Conservation (phyloP, 2,113 vertebrate genomes). For the Cyanoramphus novaezelandiae region DNA sequence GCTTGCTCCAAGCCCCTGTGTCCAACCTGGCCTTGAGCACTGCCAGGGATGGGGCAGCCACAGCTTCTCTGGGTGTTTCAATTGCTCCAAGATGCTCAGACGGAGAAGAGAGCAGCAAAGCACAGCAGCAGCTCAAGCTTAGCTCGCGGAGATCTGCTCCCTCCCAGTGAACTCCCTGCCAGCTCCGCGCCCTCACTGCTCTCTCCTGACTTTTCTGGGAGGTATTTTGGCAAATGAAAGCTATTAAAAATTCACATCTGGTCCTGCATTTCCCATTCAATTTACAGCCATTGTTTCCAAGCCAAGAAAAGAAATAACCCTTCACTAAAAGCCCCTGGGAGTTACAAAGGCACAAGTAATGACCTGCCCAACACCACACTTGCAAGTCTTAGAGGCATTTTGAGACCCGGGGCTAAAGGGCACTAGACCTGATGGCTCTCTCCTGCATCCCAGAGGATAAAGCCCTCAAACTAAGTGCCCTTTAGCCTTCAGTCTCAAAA, state of each 20-base stretch:
- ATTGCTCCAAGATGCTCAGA: neutral
- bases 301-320: neutral
- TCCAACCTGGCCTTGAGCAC: neutral
- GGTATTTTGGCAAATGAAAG: neutral
- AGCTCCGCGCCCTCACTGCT: rapidly evolving
- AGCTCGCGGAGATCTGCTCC: neutral
- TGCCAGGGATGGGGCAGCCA: neutral
- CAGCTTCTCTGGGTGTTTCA: neutral
- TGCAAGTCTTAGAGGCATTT: neutral
- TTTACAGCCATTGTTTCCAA: neutral
- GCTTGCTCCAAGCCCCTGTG: neutral
- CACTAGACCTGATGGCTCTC: neutral
- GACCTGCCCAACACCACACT: neutral
- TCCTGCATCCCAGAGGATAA: neutral
- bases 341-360: neutral
- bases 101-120: neutral
- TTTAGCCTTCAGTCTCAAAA: neutral
- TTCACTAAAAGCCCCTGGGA: neutral
- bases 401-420: neutral
- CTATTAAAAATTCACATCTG: neutral
- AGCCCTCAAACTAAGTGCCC: neutral
- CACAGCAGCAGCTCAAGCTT: neutral
- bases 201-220: neutral
- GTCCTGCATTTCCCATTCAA: neutral
- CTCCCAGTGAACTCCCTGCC: neutral